A percentile compares a stretch with the other conserved stretches of the same genome.
phyloP scores from a whole-genome alignment of 2,113 vertebrate genomes.

The Elephas maximus region DNA sequence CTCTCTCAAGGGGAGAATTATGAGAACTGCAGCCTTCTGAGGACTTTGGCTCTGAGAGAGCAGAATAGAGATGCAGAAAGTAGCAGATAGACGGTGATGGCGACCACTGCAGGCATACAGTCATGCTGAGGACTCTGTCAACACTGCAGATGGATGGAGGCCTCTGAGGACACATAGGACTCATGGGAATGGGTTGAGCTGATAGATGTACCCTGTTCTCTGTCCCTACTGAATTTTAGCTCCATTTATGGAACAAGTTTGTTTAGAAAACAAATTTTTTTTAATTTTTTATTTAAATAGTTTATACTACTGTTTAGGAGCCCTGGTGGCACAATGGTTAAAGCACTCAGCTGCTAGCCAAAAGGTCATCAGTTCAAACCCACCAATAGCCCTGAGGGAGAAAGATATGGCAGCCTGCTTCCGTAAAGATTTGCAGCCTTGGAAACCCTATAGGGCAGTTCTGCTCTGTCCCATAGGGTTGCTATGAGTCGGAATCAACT shows the following conservation, averaged over 20 bases:
- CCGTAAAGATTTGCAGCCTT: background rate
- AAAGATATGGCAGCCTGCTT: background rate
- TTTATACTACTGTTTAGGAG: background rate
- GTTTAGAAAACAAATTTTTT: background rate
- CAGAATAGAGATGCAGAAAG: background rate
- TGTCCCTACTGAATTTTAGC: background rate
- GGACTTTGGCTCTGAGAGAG: background rate
- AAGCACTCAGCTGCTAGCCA: background rate
- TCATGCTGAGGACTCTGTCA: background rate
- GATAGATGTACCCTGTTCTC: background rate
- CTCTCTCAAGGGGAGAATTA: background rate
- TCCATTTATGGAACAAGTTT: constrained; percentile 33
- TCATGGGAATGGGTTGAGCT: background rate
- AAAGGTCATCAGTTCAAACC: background rate
- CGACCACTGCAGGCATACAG: background rate
- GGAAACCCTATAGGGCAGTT: background rate
- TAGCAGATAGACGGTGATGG: background rate
- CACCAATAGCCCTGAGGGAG: background rate
- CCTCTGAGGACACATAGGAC: background rate
- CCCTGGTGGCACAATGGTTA: background rate
- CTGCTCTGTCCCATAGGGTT: background rate
- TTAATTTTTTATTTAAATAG: background rate
- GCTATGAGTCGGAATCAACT: background rate
- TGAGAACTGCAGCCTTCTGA: background rate
- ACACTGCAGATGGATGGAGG: background rate